Evolutionary conservation across 2,888 invertebrate species (phyloP).

Genomic region (Chrysolina haemoptera): DNA sequence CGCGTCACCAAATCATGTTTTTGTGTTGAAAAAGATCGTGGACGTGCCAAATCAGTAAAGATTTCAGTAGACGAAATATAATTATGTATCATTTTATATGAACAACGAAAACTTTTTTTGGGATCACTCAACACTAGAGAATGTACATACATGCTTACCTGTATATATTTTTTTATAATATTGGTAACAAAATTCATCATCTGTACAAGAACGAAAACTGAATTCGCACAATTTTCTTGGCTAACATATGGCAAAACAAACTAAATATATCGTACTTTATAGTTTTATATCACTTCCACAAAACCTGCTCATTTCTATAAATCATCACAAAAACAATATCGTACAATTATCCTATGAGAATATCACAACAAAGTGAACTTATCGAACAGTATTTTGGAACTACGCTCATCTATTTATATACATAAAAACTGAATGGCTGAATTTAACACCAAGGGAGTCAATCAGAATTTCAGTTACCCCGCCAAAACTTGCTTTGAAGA

Average conservation of each 20-base stretch:
- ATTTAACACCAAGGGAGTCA: slow-evolving; percentile 47
- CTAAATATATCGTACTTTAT: slow-evolving; percentile 43
- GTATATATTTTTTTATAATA: slow-evolving; percentile 48
- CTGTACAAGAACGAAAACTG: slow-evolving; percentile 35
- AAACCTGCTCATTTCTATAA: not conserved
- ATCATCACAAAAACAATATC: not conserved
- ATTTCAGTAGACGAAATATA: not conserved
- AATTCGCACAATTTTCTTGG: slow-evolving; percentile 46
- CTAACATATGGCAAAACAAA: slow-evolving; percentile 49
- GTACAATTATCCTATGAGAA: slow-evolving; percentile 5
- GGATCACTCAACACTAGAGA: not conserved
- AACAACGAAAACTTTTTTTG: not conserved
- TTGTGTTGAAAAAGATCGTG: not conserved
- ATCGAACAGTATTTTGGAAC: slow-evolving; percentile 47
- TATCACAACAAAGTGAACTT: slow-evolving; percentile 34
- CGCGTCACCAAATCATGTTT: not conserved
- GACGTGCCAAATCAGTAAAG: not conserved
- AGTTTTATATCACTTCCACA: slow-evolving; percentile 5
- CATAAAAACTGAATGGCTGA: slow-evolving; percentile 49
- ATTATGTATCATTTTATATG: not conserved
- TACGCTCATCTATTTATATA: slow-evolving; percentile 49
- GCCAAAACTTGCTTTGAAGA: slow-evolving; percentile 32
- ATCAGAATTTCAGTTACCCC: slow-evolving; percentile 42
- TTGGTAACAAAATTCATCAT: slow-evolving; percentile 50
- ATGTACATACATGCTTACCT: slow-evolving; percentile 36